Evolutionary conservation across 2,888 invertebrate genomes (phyloP).

Genomic region (Drosophila nigricruria): DNA sequence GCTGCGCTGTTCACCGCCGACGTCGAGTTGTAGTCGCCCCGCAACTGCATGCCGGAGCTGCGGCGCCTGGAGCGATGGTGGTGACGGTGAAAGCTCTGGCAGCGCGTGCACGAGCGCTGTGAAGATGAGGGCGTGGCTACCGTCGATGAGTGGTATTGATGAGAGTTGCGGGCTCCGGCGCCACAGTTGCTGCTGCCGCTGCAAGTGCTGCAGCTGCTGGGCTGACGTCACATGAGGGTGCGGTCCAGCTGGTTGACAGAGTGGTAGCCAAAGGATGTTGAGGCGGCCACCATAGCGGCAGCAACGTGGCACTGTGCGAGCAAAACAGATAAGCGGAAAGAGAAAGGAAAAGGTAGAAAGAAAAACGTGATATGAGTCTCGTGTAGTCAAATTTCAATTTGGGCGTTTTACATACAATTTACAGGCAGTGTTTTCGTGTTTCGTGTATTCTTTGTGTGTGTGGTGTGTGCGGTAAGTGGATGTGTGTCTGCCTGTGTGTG

Average conservation of each 20-base stretch:
- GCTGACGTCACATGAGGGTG: constrained; percentile 85
- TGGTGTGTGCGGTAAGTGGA: no score
- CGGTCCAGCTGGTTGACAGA: constrained; percentile 85
- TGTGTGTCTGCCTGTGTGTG: constrained; percentile 25
- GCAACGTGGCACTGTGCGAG: constrained; percentile 85
- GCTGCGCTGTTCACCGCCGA: constrained; percentile 69
- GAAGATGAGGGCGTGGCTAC: constrained; percentile 72
- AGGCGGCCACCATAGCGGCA: constrained; percentile 85
- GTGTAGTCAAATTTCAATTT: constrained; percentile 45
- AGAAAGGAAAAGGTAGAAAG: constrained; percentile 3
- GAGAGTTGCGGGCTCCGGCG: constrained; percentile 63
- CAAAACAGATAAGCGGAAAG: not conserved
- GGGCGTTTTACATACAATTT: constrained; percentile 57
- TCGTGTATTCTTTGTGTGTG: constrained; percentile 3
- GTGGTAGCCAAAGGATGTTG: constrained; percentile 85
- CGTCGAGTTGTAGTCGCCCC: constrained; percentile 69
- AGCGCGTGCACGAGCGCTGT: constrained; percentile 82
- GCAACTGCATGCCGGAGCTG: constrained; percentile 76
- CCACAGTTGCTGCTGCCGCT: constrained; percentile 85
- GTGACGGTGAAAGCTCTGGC: constrained; percentile 85
- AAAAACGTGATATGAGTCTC: constrained; percentile 34
- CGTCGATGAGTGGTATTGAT: constrained; percentile 70
- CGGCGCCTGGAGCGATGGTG: constrained; percentile 83
- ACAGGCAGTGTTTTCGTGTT: constrained; percentile 65
- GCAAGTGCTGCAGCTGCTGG: constrained; percentile 86